Conservation (phyloP, 2,888 invertebrate species). For the Epistrophe eligans region DNA sequence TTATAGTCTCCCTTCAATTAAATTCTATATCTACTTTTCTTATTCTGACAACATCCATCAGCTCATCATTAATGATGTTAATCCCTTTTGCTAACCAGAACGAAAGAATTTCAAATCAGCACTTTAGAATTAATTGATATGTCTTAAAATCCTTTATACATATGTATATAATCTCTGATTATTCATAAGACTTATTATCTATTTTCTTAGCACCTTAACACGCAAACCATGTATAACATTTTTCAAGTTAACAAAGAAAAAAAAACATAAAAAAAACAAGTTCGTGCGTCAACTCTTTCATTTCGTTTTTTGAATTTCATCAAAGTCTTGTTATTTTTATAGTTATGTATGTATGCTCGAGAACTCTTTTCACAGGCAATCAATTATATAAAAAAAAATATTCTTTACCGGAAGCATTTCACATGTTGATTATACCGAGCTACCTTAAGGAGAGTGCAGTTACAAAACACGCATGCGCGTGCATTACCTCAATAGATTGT, state of each 20-base stretch:
- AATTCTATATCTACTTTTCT: background rate
- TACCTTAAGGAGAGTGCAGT: background rate
- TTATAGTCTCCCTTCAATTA: background rate
- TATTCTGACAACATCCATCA: conserved; percentile 5
- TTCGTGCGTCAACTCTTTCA: conserved; percentile 31
- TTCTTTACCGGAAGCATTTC: conserved; percentile 33
- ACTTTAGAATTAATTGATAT: conserved; percentile 17
- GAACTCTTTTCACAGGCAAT: conserved; percentile 23
- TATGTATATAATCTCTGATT: background rate
- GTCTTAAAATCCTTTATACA: background rate
- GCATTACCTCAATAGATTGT: conserved; percentile 8
- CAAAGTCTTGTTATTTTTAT: background rate
- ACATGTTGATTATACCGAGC: conserved; percentile 13
- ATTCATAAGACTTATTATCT: conserved; percentile 16
- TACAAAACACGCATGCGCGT: conserved; percentile 3
- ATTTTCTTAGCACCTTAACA: background rate
- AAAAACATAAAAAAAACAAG: background rate
- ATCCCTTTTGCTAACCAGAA: conserved; percentile 26
- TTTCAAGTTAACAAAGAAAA: background rate
- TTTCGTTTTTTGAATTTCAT: conserved; percentile 10
- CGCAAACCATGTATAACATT: conserved; percentile 10
- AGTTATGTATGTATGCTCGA: background rate
- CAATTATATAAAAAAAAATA: background rate
- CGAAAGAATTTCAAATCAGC: conserved; percentile 8
- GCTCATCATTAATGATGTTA: background rate